Base-by-base conservation (phyloP, 2,888 invertebrate genomes). In the Muscina levida region DNA sequence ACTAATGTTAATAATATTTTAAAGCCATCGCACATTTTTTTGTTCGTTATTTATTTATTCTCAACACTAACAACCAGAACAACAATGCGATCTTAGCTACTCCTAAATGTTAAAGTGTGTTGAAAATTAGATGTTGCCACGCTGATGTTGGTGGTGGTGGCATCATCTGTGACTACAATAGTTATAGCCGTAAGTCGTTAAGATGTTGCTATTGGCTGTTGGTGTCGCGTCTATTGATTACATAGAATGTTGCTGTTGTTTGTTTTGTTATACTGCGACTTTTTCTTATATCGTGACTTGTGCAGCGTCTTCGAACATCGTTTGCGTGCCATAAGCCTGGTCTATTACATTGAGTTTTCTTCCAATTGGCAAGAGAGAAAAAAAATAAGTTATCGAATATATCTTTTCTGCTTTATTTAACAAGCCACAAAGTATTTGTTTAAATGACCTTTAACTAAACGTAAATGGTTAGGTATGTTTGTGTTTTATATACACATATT, bases 391-490 rank as follows among this genome's bases (percentile, higher is more conserved):
- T 31, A 72, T 19, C 31, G 31, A 31, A 11, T 31, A 67, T 67
- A n/a, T 70, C 70, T 75, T 70, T 78, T 79, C 77, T 75, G 82
- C 78, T 74, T 79, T 77, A 81, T 77, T 79, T 77, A 79, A 77
- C 70, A 82, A 68, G 77, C 46, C 66, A 66, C 59, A 66, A 72
- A 57, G 39, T 72, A 72, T 78, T 76, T 71, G 19, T 62, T 67
- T 24, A 70, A 77, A 70, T 82, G 82, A 82, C 82, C 82, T 82
- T 82, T 82, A 77, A 77, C 24, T 77, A 73, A 73, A 62, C 37
- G 56, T 57, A 74, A 76, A 57, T 67, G 24, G 39, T 51, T 59
- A 57, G 71, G 67, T 71, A 53, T 68, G 39, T 31, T 56, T 26
- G 56, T 44, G 56, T 66, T 71, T 31, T 31, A 17, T 13, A 42